Percentiles rank a stretch among this genome's conserved stretches.
Evolutionary conservation across 2,888 invertebrate genomes (phyloP).

Genomic region (Spisula solida): DNA sequence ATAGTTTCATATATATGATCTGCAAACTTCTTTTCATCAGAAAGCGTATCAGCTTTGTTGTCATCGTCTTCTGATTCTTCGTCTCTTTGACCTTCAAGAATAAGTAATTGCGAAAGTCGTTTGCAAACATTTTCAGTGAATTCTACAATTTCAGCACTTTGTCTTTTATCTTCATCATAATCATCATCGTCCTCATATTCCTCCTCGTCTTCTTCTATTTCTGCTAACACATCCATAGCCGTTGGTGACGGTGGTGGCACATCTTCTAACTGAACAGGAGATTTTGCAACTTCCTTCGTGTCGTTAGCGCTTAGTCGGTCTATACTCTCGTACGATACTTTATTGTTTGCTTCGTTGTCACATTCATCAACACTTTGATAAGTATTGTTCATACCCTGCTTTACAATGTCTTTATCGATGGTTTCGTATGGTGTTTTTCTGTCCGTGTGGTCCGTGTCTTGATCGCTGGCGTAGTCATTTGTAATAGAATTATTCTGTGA

Average conservation of each 20-base stretch:
- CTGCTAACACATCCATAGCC: constrained; percentile 71
- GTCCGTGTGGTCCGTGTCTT: constrained; percentile 33
- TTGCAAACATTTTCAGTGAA: constrained; percentile 80
- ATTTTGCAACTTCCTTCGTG: not conserved
- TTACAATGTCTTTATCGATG: constrained; percentile 8
- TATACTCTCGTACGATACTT: not conserved
- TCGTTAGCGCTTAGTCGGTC: not conserved
- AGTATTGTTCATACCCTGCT: not conserved
- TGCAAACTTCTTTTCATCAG: constrained; percentile 15
- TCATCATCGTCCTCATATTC: constrained; percentile 55
- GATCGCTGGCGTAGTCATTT: not conserved
- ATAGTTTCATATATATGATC: constrained; percentile 50
- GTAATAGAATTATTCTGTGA: not conserved
- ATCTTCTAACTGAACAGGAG: constrained; percentile 27
- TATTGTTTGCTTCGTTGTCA: not conserved
- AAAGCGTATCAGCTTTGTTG: not conserved
- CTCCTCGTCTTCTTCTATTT: constrained; percentile 70
- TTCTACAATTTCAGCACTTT: constrained; percentile 66
- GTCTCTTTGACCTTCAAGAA: constrained; percentile 72
- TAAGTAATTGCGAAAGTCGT: constrained; percentile 73
- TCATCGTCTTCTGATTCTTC: constrained; percentile 11
- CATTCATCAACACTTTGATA: not conserved
- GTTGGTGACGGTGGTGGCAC: constrained; percentile 81
- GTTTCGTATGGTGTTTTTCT: constrained; percentile 39
- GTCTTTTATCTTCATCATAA: constrained; percentile 62